Conservation (phyloP, 2,888 invertebrate species). For the Sinelater perroti region DNA sequence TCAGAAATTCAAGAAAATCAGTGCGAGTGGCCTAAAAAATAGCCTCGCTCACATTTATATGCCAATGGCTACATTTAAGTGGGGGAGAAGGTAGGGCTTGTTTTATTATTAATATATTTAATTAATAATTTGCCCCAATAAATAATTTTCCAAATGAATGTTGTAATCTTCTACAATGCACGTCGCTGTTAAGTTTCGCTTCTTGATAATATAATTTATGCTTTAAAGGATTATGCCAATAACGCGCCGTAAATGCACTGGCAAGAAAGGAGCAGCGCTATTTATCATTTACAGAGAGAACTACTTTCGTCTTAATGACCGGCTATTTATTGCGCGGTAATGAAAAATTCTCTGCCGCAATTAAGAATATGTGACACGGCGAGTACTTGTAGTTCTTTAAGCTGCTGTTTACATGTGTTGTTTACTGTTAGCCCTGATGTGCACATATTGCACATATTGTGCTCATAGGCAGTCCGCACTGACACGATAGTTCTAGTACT, state of each 20-base stretch:
- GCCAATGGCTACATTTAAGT: too few relatives aligned
- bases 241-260: not conserved
- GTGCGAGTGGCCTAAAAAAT: too few relatives aligned
- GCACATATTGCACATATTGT: constrained; percentile 22
- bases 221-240: too few relatives aligned
- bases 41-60: too few relatives aligned
- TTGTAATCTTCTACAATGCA: too few relatives aligned
- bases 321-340: constrained; percentile 9
- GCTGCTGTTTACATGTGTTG: constrained; percentile 29
- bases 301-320: constrained; percentile 15
- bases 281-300: constrained; percentile 13
- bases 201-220: too few relatives aligned
- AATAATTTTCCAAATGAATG: too few relatives aligned
- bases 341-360: constrained; percentile 24
- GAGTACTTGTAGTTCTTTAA: constrained; percentile 11
- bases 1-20: too few relatives aligned
- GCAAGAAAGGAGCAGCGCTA: constrained; percentile 1
- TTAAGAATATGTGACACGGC: constrained; percentile 25
- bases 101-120: too few relatives aligned
- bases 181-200: too few relatives aligned
- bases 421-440: constrained; percentile 14
- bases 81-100: too few relatives aligned
- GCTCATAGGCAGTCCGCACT: constrained; percentile 10
- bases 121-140: too few relatives aligned
- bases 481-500: constrained; percentile 15